Base-by-base conservation (phyloP, 2,888 invertebrate genomes). In the Andrena hattorfiana region DNA sequence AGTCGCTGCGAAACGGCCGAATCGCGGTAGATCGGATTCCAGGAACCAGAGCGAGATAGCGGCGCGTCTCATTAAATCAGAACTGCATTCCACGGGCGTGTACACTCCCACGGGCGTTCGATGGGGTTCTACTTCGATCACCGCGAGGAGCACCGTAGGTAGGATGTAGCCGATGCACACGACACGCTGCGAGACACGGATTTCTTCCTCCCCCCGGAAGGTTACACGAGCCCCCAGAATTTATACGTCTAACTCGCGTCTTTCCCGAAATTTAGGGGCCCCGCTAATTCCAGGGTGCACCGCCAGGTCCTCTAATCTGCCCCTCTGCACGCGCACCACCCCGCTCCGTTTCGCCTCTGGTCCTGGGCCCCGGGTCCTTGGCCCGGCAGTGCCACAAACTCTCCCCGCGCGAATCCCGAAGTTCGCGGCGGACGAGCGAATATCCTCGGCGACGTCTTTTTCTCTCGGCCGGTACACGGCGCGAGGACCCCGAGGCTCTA, bases 101-200 rank as follows among this genome's bases (percentile, higher is more conserved):
- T 94, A 94, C 93, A 94, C 94, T 94, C 94, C 94, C 94, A 94
- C 94, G 93, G 93, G 90, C 92, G 88, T 93, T 92, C 92, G 92
- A 93, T 92, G 93, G 93, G 93, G 92, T 92, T 92, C 93, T 92
- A 92, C 92, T 93, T 92, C 92, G 93, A 93, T 93, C 93, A 92
- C 91, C 87, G 73, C 71, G 68, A 73, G 72, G 79, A 75, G 79
- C 88, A 72, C 86, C 92, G 89, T 92, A 90, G 92, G 91, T 89
- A 92, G 92, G 91, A 90, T 92, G 92, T 91, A 91, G 89, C 77
- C 91, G 86, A 87, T 86, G 91, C 90, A 89, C 90, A 92, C 93
- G 92, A 92, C 93, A 94, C 93, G 94, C 93, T 93, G 93, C 88
- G 93, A 93, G 92, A 93, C 93, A 93, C 91, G 93, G 89, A 87